These are phyloP conservation scores for Varanus salvator DNA, from an alignment of 2,113 vertebrate genomes.

Conservation along the genomic window DNA sequence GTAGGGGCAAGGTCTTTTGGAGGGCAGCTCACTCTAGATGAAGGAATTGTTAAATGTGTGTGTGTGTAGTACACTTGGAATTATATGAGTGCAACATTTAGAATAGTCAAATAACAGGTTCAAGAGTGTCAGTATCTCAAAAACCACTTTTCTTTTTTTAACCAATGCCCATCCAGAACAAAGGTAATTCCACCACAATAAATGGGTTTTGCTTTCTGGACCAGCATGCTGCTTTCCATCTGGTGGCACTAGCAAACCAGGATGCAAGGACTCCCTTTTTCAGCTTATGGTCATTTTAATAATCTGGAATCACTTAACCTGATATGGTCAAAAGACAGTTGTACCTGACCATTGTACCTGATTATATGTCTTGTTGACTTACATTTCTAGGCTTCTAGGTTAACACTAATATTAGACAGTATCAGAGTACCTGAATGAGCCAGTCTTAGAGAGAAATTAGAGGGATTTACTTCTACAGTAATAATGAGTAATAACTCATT, in stretches of 20 bases:
- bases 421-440: not conserved
- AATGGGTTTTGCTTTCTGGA: not conserved
- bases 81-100: not conserved
- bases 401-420: not conserved
- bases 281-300: not conserved
- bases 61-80: not conserved
- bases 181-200: not conserved
- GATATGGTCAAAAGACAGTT: not conserved
- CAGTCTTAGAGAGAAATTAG: constrained; percentile 19
- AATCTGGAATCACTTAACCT: not conserved
- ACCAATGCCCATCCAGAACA: not conserved
- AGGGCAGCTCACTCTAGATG: no score
- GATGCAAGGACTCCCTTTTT: not conserved
- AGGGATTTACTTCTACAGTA: constrained; percentile 12
- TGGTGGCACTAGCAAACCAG: not conserved
- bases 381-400: not conserved
- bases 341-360: not conserved
- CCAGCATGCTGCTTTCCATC: not conserved
- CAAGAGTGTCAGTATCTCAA: not conserved
- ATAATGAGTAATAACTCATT: no score
- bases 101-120: not conserved
- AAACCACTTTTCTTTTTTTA: not conserved
- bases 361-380: not conserved
- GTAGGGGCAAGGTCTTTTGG: not conserved
- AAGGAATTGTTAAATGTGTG: not conserved